Evolutionary conservation across 2,888 invertebrate genomes (phyloP), one percentile per base, ranked within the genome.

Genomic region (Yponomeuta evonymella): DNA sequence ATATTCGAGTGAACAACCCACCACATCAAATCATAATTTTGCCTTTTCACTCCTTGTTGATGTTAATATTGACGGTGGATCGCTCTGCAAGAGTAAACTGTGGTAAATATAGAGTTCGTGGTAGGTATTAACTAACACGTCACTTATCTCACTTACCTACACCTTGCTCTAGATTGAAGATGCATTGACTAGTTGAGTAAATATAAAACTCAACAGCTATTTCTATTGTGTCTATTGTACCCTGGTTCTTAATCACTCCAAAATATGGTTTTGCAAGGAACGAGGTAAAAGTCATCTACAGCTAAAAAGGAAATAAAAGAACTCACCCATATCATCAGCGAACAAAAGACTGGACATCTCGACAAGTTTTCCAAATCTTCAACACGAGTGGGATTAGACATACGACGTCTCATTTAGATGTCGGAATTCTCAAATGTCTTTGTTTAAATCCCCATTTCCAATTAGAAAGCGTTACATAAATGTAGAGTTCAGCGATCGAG

Each of bases 11-110:
- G 43, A 43, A 43, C 43, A 43, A 43, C 33, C 33, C 33, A 33
- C 5, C 33, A 33, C 33, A 33, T 58, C 51, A 65, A 30, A 65
- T 65, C 65, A 65, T 65, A 65, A 65, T 6, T 65, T 65, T 65
- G 30, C 30, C 65, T 29, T 30, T 65, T 65, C 65, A 65, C 65
- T 23, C n/a, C 64, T 65, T 65, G 65, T 65, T 65, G 65, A 65
- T 65, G 65, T 65, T 65, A 29, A 43, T 29, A 23, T 65, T 65
- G 65, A 65, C 65, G 12, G 65, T 11, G 15, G 15, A 58, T 58
- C 15, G 51, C 51, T 58, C 15, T 15, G 15, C 65, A 30, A 29
- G 33, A 29, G 29, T 58, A 65, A 65, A 65, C 65, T 30, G 11
- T 29, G 65, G 29, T 65, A 65, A 65, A 65, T 33, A 33, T 65